Evolutionary conservation across 2,113 vertebrate species (phyloP).

Genomic region (Taxidea taxus): DNA sequence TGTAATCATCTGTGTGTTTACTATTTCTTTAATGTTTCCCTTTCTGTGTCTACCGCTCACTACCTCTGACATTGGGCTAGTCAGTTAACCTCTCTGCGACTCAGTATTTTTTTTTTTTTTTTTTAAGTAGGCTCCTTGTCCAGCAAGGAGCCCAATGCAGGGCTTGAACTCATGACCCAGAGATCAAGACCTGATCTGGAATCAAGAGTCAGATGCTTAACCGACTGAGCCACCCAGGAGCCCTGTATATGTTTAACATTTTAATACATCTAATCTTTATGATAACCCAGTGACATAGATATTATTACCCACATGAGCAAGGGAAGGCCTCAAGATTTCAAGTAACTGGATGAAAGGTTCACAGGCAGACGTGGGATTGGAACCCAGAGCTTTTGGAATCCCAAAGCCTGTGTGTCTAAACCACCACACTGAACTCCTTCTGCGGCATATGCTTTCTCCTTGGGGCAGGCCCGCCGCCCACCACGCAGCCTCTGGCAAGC

Average conservation of each 20-base stretch:
- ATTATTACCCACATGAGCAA: too few relatives aligned
- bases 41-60: background rate
- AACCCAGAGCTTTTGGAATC: background rate
- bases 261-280: background rate
- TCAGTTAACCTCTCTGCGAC: background rate
- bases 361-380: background rate
- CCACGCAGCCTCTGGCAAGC: background rate
- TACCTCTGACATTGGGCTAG: background rate
- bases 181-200: background rate
- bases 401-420: background rate
- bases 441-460: accelerated
- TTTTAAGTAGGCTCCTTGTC: background rate
- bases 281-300: background rate
- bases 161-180: background rate
- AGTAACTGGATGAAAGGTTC: background rate
- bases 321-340: background rate
- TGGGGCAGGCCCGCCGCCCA: background rate
- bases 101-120: background rate
- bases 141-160: background rate
- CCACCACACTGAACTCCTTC: background rate
- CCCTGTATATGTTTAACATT: background rate
- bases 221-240: background rate
- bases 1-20: background rate
- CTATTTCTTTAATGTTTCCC: background rate
- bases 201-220: background rate